Evolutionary conservation across 2,113 vertebrate species (phyloP).

Genomic region (Oriolus oriolus): DNA sequence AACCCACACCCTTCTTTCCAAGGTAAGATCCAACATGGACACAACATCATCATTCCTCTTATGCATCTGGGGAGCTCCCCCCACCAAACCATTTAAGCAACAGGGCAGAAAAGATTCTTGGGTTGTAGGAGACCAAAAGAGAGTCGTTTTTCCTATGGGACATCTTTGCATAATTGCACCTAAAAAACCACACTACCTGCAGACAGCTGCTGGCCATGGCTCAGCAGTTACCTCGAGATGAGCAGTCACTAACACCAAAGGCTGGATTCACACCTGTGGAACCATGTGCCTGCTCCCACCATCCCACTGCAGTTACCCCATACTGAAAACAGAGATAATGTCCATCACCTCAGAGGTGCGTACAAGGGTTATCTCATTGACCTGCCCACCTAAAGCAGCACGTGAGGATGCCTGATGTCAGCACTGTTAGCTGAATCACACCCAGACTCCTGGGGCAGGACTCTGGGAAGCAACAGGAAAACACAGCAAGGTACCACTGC

Average conservation of each 20-base stretch:
- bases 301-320: not conserved
- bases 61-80: fast-evolving
- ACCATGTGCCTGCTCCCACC: not conserved
- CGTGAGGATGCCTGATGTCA: not conserved
- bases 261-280: not conserved
- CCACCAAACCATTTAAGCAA: fast-evolving
- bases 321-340: not conserved
- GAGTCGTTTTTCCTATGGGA: not conserved
- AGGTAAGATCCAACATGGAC: not conserved
- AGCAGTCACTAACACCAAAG: not conserved
- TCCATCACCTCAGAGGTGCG: not conserved
- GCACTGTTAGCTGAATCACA: not conserved
- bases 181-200: fast-evolving
- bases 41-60: not conserved
- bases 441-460: not conserved
- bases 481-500: not conserved
- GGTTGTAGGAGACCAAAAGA: not conserved
- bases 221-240: not conserved
- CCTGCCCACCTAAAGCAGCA: not conserved
- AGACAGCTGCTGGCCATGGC: not conserved
- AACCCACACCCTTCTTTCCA: not conserved
- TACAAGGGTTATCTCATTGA: not conserved
- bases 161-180: not conserved
- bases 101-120: not conserved
- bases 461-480: not conserved